Evolutionary conservation across 2,797 vertebrate genomes (phyloP).

Genomic region (Lepilemur ruficaudatus): DNA sequence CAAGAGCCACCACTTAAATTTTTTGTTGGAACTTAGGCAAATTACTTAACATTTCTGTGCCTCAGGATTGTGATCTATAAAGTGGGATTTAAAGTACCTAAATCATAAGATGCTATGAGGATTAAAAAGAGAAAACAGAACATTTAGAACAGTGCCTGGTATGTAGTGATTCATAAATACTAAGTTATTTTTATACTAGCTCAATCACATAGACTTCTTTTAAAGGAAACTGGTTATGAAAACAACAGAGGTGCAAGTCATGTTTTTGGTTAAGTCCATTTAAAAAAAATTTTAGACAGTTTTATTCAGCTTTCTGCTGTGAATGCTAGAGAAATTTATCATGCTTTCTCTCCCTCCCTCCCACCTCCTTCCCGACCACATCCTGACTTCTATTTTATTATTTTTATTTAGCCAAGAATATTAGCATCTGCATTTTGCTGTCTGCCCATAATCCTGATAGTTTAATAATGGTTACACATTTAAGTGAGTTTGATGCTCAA

Average conservation of each 20-base stretch:
- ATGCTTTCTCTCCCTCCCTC: neutral
- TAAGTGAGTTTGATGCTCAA: neutral
- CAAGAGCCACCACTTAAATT: neutral
- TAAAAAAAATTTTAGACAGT: neutral
- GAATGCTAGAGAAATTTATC: neutral
- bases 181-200: constrained; percentile 33
- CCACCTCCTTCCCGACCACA: neutral
- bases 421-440: neutral
- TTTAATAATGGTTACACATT: neutral
- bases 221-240: neutral
- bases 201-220: constrained; percentile 24
- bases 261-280: constrained; percentile 1
- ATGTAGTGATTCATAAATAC: neutral
- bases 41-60: neutral
- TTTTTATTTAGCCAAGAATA: neutral
- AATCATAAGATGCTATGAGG: neutral
- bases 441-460: neutral
- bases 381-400: neutral
- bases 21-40: neutral
- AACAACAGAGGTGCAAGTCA: neutral
- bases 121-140: neutral
- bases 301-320: neutral
- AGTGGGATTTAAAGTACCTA: neutral
- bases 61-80: neutral
- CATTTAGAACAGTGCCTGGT: neutral